Conservation (phyloP, 2,888 invertebrate genomes). For the Ernsta delagoae region DNA sequence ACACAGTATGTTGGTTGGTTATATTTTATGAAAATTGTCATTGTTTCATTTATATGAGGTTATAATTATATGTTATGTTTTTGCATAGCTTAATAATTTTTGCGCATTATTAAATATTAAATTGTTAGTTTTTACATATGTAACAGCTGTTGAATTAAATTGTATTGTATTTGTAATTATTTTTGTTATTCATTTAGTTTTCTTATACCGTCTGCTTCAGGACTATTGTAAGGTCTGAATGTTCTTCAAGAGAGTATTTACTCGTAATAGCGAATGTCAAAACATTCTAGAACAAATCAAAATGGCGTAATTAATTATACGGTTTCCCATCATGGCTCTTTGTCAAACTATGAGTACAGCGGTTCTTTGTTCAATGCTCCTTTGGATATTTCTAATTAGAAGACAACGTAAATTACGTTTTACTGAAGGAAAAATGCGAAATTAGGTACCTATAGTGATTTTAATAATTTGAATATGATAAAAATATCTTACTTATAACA, state of each 20-base stretch:
- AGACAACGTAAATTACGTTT: not conserved
- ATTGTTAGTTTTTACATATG: too few relatives aligned
- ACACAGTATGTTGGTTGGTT: not conserved
- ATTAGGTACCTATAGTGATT: too few relatives aligned
- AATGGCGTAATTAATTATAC: slow-evolving; percentile 6
- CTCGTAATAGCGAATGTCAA: not conserved
- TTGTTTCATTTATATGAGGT: too few relatives aligned
- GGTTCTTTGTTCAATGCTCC: not conserved
- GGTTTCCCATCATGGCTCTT: not conserved
- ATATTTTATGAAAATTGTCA: too few relatives aligned
- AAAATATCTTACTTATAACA: too few relatives aligned
- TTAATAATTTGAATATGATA: too few relatives aligned
- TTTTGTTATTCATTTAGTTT: not conserved
- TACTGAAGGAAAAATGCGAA: not conserved
- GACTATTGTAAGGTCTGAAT: not conserved
- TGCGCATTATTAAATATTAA: too few relatives aligned
- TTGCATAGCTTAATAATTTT: too few relatives aligned
- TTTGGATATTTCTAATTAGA: not conserved
- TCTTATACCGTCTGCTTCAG: not conserved
- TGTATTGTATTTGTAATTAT: too few relatives aligned
- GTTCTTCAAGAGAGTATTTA: not conserved
- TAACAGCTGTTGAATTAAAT: too few relatives aligned
- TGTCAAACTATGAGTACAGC: not conserved
- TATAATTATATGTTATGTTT: too few relatives aligned
- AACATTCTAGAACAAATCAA: not conserved